Base-by-base conservation (phyloP, 1,140 invertebrate species). In the Cydia fagiglandana region DNA sequence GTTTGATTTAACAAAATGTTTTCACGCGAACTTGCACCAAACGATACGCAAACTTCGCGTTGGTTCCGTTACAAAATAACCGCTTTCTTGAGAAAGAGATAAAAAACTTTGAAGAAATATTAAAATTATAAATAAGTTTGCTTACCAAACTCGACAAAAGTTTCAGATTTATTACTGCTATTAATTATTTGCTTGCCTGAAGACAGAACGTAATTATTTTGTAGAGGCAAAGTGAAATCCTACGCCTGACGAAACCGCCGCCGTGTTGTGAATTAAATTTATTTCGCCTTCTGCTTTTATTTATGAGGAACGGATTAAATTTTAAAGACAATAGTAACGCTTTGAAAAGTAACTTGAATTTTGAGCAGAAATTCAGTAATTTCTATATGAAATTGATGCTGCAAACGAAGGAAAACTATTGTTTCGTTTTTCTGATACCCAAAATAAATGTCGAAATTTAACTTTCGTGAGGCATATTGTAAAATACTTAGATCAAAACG, bases 131-230 rank as follows among this genome's bases (percentile, higher is more conserved):
- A 86, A 86, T 88, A 85, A 83, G 80, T 79, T 80, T 80, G 81
- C 84, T 84, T 84, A 87, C 84, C 81, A 79, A 85, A 87, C 80
- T 82, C 79, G 83, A 85, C 84, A 86, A 87, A 88, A 87, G 77
- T 86, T 86, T 85, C 85, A 87, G 84, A 88, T 88, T 88, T 88
- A 88, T 88, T 83, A 79, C 34, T 61, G 79, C 84, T 83, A 88
- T 87, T 87, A 87, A 88, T 88, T 88, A 88, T 86, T 84, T 87
- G 83, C 81, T 82, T 76, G 82, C 80, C 78, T 80, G 86, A 83
- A 87, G 86, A 88, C 86, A 86, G 79, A 81, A 80, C 81, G 84
- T 86, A 87, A 88, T 88, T 88, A 88, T 87, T 85, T 87, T 83
- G 82, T 87, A 81, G 80, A 85, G 77, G 84, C 83, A 80, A 80